A percentile compares a stretch with the other conserved stretches of the same genome.
Conservation (phyloP, 2,797 vertebrate species). For the Aulostomus chinensis region DNA sequence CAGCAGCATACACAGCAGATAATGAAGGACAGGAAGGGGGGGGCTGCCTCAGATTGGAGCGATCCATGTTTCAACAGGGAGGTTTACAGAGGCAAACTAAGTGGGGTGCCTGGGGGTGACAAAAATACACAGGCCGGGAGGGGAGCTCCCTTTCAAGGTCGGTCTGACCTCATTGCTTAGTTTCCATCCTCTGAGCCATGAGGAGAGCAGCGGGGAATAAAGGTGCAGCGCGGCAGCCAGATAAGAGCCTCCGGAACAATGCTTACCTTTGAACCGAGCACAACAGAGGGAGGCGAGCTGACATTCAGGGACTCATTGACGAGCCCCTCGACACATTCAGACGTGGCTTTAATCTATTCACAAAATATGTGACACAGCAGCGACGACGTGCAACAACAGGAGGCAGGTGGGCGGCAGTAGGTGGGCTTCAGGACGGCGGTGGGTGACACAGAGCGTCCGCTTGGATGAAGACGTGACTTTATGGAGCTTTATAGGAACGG, state of each 20-base stretch:
- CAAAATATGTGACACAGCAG: constrained; percentile 69
- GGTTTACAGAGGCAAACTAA: constrained; percentile 63
- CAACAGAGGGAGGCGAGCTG: constrained; percentile 18
- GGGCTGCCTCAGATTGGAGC: constrained; percentile 46
- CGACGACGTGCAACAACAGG: constrained; percentile 69
- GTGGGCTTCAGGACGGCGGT: constrained; percentile 60
- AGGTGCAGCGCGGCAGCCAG: constrained; percentile 65
- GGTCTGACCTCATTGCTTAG: constrained; percentile 79
- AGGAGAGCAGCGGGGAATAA: constrained; percentile 47
- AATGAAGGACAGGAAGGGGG: constrained; percentile 27
- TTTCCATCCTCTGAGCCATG: constrained; percentile 69
- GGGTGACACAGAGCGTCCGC: constrained; percentile 66
- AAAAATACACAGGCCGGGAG: constrained; percentile 61
- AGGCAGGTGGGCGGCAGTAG: constrained; percentile 74
- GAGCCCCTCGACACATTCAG: constrained; percentile 29
- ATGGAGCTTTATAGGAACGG: constrained; percentile 15
- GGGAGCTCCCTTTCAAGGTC: constrained; percentile 83
- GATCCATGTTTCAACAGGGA: constrained; percentile 48
- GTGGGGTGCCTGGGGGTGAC: constrained; percentile 52
- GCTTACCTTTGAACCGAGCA: constrained; percentile 63
- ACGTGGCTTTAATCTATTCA: constrained; percentile 41
- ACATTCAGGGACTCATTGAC: constrained; percentile 40
- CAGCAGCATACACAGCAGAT: constrained; percentile 13
- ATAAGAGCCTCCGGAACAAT: constrained; percentile 69
- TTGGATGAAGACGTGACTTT: constrained; percentile 48